Percentiles rank a stretch among this genome's conserved stretches.
Evolutionary conservation across 2,888 invertebrate species (phyloP).

Genomic region (Elmis aenea): DNA sequence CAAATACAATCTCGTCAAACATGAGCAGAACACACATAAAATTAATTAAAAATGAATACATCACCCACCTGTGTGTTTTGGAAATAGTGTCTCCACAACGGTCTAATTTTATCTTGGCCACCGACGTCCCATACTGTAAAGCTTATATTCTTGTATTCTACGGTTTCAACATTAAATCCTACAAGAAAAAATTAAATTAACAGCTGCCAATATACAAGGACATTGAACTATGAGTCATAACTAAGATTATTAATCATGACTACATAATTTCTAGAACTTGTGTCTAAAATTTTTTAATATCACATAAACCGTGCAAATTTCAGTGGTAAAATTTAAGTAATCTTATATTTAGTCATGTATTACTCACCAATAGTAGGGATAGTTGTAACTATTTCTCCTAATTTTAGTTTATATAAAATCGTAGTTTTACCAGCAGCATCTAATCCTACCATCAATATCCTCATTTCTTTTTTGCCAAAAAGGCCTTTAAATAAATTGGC

Average conservation of each 20-base stretch:
- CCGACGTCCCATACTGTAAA: constrained; percentile 98
- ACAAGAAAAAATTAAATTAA: constrained; percentile 30
- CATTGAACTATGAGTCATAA: constrained; percentile 21
- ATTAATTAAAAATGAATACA: too few species aligned
- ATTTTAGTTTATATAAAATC: constrained; percentile 99
- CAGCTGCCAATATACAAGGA: constrained; percentile 16
- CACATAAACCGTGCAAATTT: too few species aligned
- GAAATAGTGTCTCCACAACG: constrained; percentile 97
- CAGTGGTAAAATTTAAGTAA: too few species aligned
- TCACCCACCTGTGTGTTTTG: constrained; percentile 94
- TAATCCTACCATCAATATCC: constrained; percentile 98
- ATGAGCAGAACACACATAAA: background rate
- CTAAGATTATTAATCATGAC: background rate
- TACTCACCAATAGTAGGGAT: constrained; percentile 97
- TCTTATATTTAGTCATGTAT: too few species aligned
- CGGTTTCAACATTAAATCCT: constrained; percentile 98
- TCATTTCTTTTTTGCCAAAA: constrained; percentile 99
- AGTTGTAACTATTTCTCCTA: constrained; percentile 99
- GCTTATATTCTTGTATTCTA: constrained; percentile 99
- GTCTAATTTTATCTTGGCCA: constrained; percentile 97
- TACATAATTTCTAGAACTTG: background rate
- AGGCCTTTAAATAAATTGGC: constrained; percentile 97
- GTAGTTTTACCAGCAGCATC: constrained; percentile 99
- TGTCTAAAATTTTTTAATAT: background rate
- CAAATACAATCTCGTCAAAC: background rate